phyloP scores from a whole-genome alignment of 1,140 invertebrate genomes.

The Magallana gigas region DNA sequence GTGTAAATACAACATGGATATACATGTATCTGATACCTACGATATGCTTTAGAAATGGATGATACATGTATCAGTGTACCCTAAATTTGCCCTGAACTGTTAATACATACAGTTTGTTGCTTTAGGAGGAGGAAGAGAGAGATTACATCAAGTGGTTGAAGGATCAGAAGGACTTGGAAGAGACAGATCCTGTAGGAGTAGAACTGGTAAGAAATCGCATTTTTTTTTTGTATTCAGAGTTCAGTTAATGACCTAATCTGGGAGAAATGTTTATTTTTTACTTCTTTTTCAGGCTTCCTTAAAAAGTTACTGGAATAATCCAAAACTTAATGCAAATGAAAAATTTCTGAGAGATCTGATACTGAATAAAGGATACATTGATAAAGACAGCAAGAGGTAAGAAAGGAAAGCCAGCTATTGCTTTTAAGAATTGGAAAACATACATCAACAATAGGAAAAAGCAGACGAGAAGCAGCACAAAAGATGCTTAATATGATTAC shows the following conservation, averaged over 20 bases:
- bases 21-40: too few relatives aligned
- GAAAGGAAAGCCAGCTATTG: background rate
- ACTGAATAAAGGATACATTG: constrained; percentile 88
- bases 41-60: too few relatives aligned
- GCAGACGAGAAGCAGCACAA: too few relatives aligned
- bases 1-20: too few relatives aligned
- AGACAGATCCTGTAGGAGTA: constrained; percentile 82
- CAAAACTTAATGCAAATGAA: constrained; percentile 89
- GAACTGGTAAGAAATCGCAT: constrained; percentile 80
- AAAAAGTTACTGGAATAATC: constrained; percentile 89
- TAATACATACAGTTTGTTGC: background rate
- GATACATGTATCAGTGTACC: too few relatives aligned
- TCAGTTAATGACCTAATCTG: background rate
- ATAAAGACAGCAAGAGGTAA: constrained; percentile 77
- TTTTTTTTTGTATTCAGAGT: background rate
- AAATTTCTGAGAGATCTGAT: constrained; percentile 95
- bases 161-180: constrained; percentile 85
- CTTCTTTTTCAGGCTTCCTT: constrained; percentile 82
- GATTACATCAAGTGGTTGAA: constrained; percentile 91
- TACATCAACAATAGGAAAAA: too few relatives aligned
- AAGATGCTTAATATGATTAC: too few relatives aligned
- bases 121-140: constrained; percentile 83
- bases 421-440: too few relatives aligned
- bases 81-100: too few relatives aligned
- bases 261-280: background rate